Evolutionary conservation across 35 echinoderm and acorn worm genomes (phyloP).

Genomic region (Hemicentrotus pulcherrimus): DNA sequence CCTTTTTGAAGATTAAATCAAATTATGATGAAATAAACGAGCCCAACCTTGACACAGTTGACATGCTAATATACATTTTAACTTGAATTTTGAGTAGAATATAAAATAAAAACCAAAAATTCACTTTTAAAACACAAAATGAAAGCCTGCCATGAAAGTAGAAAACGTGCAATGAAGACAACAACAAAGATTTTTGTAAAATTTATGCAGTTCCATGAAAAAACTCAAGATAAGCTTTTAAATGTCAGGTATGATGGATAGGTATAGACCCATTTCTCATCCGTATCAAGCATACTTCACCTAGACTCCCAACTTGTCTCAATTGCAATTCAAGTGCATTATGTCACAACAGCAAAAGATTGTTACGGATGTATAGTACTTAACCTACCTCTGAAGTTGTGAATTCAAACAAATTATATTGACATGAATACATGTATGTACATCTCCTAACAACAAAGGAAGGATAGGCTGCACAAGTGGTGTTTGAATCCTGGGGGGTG

Average conservation of each 20-base stretch:
- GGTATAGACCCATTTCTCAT: neutral
- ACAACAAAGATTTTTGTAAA: too few relatives aligned
- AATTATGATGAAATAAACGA: too few relatives aligned
- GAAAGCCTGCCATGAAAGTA: too few relatives aligned
- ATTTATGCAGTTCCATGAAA: too few relatives aligned
- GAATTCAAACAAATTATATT: neutral
- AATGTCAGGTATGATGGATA: neutral
- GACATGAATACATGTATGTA: neutral
- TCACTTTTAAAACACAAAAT: too few relatives aligned
- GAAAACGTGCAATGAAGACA: too few relatives aligned
- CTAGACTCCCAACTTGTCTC: neutral
- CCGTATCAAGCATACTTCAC: neutral
- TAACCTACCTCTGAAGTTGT: neutral
- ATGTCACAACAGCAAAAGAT: neutral
- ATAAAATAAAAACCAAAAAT: too few relatives aligned
- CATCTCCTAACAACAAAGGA: neutral
- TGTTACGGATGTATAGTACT: neutral
- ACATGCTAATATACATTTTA: too few relatives aligned
- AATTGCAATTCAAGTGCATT: neutral
- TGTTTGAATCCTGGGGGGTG: neutral
- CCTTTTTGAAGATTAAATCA: too few relatives aligned
- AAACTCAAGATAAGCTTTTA: too few relatives aligned
- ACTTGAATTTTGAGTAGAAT: too few relatives aligned
- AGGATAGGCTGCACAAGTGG: neutral
- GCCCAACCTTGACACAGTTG: too few relatives aligned